Conservation (phyloP, 2,888 invertebrate genomes). For the Laothoe populi region DNA sequence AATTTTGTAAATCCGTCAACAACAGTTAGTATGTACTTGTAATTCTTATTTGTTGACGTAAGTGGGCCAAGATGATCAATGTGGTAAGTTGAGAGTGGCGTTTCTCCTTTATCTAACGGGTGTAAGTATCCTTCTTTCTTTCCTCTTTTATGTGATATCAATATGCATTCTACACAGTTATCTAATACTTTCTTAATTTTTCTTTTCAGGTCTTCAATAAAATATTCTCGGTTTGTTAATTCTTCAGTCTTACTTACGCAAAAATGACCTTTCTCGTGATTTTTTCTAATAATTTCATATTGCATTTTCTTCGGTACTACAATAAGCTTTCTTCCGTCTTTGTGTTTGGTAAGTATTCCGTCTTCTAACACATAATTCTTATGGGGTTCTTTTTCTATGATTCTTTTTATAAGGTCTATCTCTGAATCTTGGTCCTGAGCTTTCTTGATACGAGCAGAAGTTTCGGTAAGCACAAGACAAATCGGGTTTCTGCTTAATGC, state of each 20-base stretch:
- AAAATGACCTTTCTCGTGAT: constrained; percentile 41
- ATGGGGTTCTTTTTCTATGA: neutral
- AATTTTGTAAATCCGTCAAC: constrained; percentile 58
- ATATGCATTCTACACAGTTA: constrained; percentile 38
- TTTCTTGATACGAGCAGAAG: neutral
- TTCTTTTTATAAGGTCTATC: constrained; percentile 33
- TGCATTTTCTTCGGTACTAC: constrained; percentile 53
- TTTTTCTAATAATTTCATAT: constrained; percentile 34
- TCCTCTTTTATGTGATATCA: constrained; percentile 41
- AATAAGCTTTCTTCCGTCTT: constrained; percentile 35
- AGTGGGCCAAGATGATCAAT: constrained; percentile 57
- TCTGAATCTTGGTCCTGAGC: constrained; percentile 39
- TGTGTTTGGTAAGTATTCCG: constrained; percentile 33
- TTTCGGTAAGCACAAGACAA: constrained; percentile 5
- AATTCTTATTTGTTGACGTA: constrained; percentile 48
- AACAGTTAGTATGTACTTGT: constrained; percentile 54
- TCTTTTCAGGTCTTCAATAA: constrained; percentile 34
- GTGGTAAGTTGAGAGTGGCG: constrained; percentile 51
- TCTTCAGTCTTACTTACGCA: constrained; percentile 32
- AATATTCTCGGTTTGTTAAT: constrained; percentile 33
- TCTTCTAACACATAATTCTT: constrained; percentile 31
- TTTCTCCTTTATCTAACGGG: constrained; percentile 48
- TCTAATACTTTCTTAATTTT: constrained; percentile 33
- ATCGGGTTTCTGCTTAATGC: constrained; percentile 22
- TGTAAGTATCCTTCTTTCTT: constrained; percentile 39